These are phyloP conservation scores for Rallus limicola DNA, from an alignment of 2,113 vertebrate species.

Conservation along the genomic window DNA sequence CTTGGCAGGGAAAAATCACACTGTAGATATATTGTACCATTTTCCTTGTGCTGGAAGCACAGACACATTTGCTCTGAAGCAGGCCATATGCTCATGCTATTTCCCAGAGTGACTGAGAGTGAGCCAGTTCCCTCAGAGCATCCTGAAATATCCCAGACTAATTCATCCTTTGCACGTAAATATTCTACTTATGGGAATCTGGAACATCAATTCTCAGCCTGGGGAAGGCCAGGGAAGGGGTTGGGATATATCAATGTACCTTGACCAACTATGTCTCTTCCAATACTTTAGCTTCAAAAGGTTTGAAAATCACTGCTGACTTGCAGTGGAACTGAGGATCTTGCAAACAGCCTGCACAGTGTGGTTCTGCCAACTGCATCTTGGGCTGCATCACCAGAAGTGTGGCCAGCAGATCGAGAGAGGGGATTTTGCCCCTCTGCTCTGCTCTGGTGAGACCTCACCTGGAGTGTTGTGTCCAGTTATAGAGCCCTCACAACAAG, in stretches of 20 bases:
- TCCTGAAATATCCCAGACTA: neutral
- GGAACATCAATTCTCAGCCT: neutral
- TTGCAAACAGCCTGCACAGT: neutral
- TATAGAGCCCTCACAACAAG: too few species aligned
- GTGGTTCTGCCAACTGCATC: neutral
- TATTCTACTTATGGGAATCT: neutral
- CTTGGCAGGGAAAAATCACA: neutral
- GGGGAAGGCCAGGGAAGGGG: neutral
- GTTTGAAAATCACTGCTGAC: neutral
- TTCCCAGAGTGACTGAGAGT: neutral
- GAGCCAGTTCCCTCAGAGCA: neutral
- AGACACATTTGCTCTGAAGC: neutral
- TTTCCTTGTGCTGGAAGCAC: neutral
- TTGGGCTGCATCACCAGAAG: too few species aligned
- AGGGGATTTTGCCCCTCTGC: too few species aligned
- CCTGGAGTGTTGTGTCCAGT: too few species aligned
- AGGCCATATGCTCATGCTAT: slow-evolving; percentile 13
- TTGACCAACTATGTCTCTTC: neutral
- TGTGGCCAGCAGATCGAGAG: too few species aligned
- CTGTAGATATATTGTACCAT: neutral
- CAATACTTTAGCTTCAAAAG: neutral
- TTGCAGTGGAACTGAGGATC: neutral
- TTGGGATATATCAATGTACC: neutral
- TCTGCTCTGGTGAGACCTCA: too few species aligned
- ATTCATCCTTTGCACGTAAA: neutral